phyloP scores from a whole-genome alignment of 2,113 vertebrate genomes.

The Oryzias curvinotus region DNA sequence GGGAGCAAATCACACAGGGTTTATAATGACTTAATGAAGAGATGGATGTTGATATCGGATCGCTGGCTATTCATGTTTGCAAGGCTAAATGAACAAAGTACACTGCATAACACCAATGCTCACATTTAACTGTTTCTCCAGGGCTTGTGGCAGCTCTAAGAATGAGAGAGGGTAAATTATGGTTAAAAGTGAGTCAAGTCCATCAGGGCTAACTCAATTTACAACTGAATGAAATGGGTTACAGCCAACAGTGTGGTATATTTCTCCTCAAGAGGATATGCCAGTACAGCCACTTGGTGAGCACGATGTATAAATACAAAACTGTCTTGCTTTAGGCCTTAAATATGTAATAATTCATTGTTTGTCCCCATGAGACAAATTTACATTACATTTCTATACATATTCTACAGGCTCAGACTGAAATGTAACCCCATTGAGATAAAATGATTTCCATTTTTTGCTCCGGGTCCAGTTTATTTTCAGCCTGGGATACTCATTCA shows the following conservation, averaged over 20 bases:
- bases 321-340: constrained; percentile 18
- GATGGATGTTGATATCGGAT: constrained; percentile 52
- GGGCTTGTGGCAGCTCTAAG: constrained; percentile 21
- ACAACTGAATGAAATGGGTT: constrained; percentile 25
- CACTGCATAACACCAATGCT: constrained; percentile 18
- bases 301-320: constrained; percentile 23
- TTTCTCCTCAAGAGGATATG: constrained; percentile 13
- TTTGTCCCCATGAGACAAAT: constrained; percentile 37
- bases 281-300: constrained; percentile 5
- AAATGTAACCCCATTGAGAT: constrained; percentile 21
- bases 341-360: constrained; percentile 45
- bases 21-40: constrained; percentile 35
- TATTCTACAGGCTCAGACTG: constrained; percentile 17
- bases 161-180: constrained; percentile 43
- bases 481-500: constrained; percentile 14
- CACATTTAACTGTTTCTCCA: constrained; percentile 35
- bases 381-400: constrained; percentile 24
- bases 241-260: constrained; percentile 20
- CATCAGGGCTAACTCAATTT: constrained; percentile 44
- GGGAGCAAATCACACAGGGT: constrained; percentile 8
- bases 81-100: constrained; percentile 25
- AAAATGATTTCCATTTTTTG: constrained; percentile 33
- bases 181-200: constrained; percentile 29
- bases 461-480: constrained; percentile 44
- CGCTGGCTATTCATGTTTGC: constrained; percentile 30